These are phyloP conservation scores for Halcyon chelicuti DNA, from an alignment of 2,797 vertebrate genomes.

Conservation along the genomic window DNA sequence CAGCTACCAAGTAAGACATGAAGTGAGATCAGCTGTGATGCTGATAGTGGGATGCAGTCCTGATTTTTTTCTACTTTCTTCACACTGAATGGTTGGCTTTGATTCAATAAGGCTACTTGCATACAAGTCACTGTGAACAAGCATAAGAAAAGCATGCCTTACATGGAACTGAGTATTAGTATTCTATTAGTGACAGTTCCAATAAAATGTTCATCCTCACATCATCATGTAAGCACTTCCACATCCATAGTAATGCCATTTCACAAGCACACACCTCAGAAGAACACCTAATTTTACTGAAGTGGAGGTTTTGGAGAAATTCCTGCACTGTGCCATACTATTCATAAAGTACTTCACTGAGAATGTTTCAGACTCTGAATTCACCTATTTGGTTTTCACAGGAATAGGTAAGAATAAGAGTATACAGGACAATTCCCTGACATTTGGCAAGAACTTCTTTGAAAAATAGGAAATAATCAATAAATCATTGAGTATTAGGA, in stretches of 20 bases:
- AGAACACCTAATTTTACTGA: background rate
- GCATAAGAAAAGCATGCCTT: background rate
- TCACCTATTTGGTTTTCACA: background rate
- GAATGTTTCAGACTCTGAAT: background rate
- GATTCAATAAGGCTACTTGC: background rate
- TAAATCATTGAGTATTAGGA: background rate
- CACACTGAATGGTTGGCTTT: background rate
- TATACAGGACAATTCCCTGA: background rate
- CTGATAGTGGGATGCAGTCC: background rate
- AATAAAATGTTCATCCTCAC: background rate
- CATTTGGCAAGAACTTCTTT: background rate
- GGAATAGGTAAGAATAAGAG: background rate
- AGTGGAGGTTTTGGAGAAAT: background rate
- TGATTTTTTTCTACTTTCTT: background rate
- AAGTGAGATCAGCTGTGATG: slow-evolving; percentile 35
- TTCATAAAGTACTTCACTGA: background rate
- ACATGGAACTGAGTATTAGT: background rate
- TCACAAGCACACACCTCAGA: fast-evolving
- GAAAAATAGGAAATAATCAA: background rate
- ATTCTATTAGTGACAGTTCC: background rate
- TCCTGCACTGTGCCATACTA: background rate
- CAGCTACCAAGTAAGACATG: background rate
- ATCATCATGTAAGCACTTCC: background rate
- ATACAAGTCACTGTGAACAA: background rate
- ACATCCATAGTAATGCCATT: background rate